Conservation (phyloP, 2,888 invertebrate genomes). For the Caenorhabditis zanzibari region DNA sequence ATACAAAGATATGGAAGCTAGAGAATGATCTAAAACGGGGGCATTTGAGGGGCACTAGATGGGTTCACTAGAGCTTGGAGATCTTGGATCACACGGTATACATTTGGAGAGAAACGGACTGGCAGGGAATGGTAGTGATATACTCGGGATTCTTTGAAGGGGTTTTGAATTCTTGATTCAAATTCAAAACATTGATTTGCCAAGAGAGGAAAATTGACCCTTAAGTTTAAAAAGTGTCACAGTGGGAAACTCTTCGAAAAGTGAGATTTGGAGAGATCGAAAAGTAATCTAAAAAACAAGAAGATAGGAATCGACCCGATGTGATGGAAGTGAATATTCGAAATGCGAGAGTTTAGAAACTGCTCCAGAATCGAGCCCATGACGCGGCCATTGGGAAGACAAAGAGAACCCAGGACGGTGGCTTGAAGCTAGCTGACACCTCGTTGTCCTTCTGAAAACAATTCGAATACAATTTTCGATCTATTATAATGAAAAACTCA, state of each 20-base stretch:
- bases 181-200: constrained; percentile 38
- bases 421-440: constrained; percentile 59
- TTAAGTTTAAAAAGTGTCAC: constrained; percentile 38
- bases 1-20: constrained; percentile 46
- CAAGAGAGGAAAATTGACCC: constrained; percentile 24
- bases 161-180: too few species aligned
- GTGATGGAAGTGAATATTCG: constrained; percentile 1
- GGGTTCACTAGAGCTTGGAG: constrained; percentile 24
- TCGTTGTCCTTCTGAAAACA: constrained; percentile 54
- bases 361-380: constrained; percentile 68
- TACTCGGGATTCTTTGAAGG: background rate
- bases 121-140: constrained; percentile 27
- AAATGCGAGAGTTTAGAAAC: constrained; percentile 40
- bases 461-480: background rate
- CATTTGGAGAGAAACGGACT: constrained; percentile 11
- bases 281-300: constrained; percentile 24
- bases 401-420: constrained; percentile 70
- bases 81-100: constrained; percentile 46
- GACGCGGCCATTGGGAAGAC: constrained; percentile 74
- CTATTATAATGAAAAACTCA: background rate
- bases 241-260: constrained; percentile 49
- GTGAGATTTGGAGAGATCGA: constrained; percentile 17
- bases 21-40: constrained; percentile 22
- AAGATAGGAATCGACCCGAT: constrained; percentile 26
- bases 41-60: constrained; percentile 8